Base-by-base conservation (phyloP, 2,888 invertebrate species). In the Lasioglossum vierecki region DNA sequence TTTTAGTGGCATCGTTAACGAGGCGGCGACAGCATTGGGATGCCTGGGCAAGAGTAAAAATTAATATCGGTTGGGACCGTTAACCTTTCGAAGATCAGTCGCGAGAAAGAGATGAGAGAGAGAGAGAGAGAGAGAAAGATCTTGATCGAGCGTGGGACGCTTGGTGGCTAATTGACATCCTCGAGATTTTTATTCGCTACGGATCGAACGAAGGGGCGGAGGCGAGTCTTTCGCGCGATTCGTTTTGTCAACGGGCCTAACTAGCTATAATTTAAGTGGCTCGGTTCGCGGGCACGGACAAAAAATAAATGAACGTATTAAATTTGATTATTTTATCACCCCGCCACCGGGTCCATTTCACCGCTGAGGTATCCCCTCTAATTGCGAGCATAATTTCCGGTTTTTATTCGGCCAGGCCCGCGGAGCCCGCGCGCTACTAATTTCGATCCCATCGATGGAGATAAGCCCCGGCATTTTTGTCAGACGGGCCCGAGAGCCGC, bases 361-460 rank as follows among this genome's bases (percentile, higher is more conserved):
- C 46, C 60, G 18, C 74, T 76, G 76, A 80, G 84, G 73, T 83
- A 83, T 83, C 85, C 88, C 39, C 66, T 80, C 85, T 89, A 89
- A 89, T 88, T 89, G 89, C 84, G 74, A 76, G 82, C 88, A 89
- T 89, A 89, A 89, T 86, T 89, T 79, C 79, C 44, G 73, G 44
- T 82, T 89, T 89, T 89, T 89, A 89, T 88, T 89, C 80, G 76
- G 84, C 84, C 76, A 39, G 57, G 39, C 9, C 70, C 73, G 78
- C 80, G 79, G 82, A 66, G 70, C 66, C 75, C 81, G 85, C 92
- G 86, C 88, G 92, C 93, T 94, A 94, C 94, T 95, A 95, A 95
- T 95, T 95, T 94, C 94, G 94, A 93, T 94, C 93, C 93, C 95
- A 94, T 94, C 95, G 94, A 93, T 84, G 91, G 92, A 94, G 95